A percentile compares a stretch with the other conserved stretches of the same genome.
phyloP scores from a whole-genome alignment of 2,888 invertebrate species.

The Anoplius nigerrimus region DNA sequence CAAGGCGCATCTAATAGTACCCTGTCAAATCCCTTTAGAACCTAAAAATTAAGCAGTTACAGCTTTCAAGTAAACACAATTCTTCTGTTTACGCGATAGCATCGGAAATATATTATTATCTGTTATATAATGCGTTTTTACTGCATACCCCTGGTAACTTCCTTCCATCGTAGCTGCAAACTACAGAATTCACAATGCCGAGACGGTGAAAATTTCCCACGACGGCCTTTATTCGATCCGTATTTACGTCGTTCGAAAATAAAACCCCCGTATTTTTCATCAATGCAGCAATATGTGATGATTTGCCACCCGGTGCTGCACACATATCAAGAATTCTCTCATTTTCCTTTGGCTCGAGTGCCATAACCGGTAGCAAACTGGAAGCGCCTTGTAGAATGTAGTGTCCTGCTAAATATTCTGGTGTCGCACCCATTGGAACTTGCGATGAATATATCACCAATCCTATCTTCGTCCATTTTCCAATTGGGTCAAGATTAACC shows the following conservation, averaged over 20 bases:
- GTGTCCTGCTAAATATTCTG: conserved; percentile 98
- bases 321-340: conserved; percentile 97
- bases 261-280: conserved; percentile 99
- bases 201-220: conserved; percentile 97
- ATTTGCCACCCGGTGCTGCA: conserved; percentile 98
- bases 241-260: conserved; percentile 97
- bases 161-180: conserved; percentile 93
- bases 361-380: conserved; percentile 98
- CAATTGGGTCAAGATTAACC: conserved; percentile 98
- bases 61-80: conserved; percentile 6
- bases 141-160: conserved; percentile 82
- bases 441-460: conserved; percentile 96
- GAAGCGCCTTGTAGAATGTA: conserved; percentile 98
- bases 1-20: conserved; percentile 98
- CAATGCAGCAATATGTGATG: conserved; percentile 96
- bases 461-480: conserved; percentile 99
- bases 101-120: no score
- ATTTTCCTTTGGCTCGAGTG: conserved; percentile 96
- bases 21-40: conserved; percentile 95
- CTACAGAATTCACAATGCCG: conserved; percentile 94
- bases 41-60: conserved; percentile 71
- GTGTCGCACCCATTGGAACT: conserved; percentile 98
- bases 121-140: not conserved
- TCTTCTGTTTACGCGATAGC: no score
- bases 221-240: conserved; percentile 91